A percentile compares a stretch with the other conserved stretches of the same genome.
Conservation (phyloP, 1,140 invertebrate genomes). For the Stenopsyche tienmushanensis region DNA sequence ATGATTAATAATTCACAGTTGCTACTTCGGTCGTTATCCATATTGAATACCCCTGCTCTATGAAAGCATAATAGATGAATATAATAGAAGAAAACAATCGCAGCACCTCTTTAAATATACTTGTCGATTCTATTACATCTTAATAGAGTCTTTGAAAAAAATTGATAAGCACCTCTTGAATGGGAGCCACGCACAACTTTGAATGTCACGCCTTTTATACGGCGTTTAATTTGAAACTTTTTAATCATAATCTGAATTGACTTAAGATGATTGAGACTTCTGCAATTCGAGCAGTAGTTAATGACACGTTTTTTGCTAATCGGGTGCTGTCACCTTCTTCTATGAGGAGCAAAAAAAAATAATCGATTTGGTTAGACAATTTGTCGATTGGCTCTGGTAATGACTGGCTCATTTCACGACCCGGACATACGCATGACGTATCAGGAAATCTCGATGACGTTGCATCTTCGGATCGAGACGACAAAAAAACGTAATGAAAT, state of each 20-base stretch:
- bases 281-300: neutral
- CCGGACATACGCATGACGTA: slow-evolving; percentile 6
- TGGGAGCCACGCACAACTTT: neutral
- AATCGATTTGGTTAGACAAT: slow-evolving; percentile 41
- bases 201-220: no score
- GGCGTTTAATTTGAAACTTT: no score
- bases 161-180: neutral
- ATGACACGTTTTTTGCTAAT: slow-evolving; percentile 8
- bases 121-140: neutral
- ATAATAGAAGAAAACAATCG: slow-evolving; percentile 8
- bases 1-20: no score
- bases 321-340: slow-evolving; percentile 18
- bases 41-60: neutral
- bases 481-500: neutral
- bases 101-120: neutral
- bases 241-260: no score
- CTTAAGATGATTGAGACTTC: slow-evolving; percentile 21
- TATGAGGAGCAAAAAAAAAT: slow-evolving; percentile 28
- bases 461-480: slow-evolving; percentile 1
- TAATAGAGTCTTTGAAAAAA: neutral
- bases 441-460: slow-evolving; percentile 8
- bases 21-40: neutral
- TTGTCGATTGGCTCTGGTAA: slow-evolving; percentile 39
- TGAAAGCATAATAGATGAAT: neutral
- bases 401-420: slow-evolving; percentile 24